These are phyloP conservation scores for Clarias batrachus DNA, from an alignment of 2,113 vertebrate species.

Conservation along the genomic window DNA sequence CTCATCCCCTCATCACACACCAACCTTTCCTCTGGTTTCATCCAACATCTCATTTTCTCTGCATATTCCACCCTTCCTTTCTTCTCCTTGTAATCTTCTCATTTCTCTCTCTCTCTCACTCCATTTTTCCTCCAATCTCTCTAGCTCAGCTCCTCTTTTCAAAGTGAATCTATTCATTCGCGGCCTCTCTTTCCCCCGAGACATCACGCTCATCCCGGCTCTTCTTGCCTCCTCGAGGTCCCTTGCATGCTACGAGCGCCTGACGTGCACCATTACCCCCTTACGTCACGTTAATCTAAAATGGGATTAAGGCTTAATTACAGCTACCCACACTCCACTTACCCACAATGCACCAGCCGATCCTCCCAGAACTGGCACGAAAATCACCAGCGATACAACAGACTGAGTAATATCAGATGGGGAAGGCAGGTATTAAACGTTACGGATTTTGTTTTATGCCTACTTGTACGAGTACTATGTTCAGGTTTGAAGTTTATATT, in stretches of 20 bases:
- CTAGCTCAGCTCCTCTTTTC: background rate
- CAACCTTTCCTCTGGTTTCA: no score
- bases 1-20: background rate
- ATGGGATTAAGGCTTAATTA: conserved; percentile 44
- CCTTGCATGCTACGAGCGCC: background rate
- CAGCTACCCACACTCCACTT: conserved; percentile 36
- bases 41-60: background rate
- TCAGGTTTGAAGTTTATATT: background rate
- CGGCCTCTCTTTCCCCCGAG: background rate
- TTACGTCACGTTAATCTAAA: conserved; percentile 38
- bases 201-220: background rate
- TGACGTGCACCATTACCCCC: conserved; percentile 19
- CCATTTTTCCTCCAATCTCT: background rate
- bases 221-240: conserved; percentile 20
- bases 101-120: background rate
- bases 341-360: conserved; percentile 23
- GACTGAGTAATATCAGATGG: background rate
- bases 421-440: background rate
- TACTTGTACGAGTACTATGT: background rate
- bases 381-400: background rate
- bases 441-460: background rate
- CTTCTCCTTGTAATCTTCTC: background rate
- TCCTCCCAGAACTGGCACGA: background rate
- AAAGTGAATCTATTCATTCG: background rate
- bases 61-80: background rate